phyloP scores from a whole-genome alignment of 2,797 vertebrate species.

The Onychomys leucogaster region DNA sequence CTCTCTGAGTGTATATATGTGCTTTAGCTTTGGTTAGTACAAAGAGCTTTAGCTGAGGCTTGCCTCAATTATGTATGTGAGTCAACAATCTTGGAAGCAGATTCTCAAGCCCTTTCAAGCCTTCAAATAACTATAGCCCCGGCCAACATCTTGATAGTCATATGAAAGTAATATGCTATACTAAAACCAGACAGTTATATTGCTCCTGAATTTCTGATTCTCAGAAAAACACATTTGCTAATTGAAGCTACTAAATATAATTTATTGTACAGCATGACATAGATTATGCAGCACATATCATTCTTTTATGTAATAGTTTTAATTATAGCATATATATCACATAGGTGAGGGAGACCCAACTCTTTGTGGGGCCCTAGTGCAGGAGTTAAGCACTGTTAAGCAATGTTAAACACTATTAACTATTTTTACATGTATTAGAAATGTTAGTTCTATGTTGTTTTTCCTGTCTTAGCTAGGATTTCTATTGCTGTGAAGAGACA shows the following conservation, averaged over 20 bases:
- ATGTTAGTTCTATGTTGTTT: not conserved
- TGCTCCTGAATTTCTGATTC: not conserved
- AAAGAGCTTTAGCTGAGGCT: conserved; percentile 28
- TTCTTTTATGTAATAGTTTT: conserved; percentile 27
- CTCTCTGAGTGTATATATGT: not conserved
- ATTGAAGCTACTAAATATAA: conserved; percentile 37
- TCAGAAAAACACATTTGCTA: conserved; percentile 16
- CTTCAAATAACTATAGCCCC: not conserved
- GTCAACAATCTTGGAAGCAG: conserved; percentile 29
- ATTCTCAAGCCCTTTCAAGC: not conserved
- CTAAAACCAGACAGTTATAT: conserved; percentile 13
- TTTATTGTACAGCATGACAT: conserved; percentile 20
- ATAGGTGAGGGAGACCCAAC: not conserved
- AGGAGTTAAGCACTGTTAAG: not conserved
- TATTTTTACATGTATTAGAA: not conserved
- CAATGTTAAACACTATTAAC: not conserved
- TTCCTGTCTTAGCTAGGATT: not conserved
- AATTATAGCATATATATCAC: not conserved
- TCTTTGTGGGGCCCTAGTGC: not conserved
- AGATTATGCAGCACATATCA: not conserved
- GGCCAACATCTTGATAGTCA: not conserved
- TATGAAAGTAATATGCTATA: not conserved
- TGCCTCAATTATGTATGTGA: conserved; percentile 11
- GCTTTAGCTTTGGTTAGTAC: not conserved
- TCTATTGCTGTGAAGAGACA: not conserved